These are phyloP conservation scores for Cassiopea xamachana DNA, from an alignment of 30 jellyfish, hydroid and myxozoan species.

Conservation along the genomic window DNA sequence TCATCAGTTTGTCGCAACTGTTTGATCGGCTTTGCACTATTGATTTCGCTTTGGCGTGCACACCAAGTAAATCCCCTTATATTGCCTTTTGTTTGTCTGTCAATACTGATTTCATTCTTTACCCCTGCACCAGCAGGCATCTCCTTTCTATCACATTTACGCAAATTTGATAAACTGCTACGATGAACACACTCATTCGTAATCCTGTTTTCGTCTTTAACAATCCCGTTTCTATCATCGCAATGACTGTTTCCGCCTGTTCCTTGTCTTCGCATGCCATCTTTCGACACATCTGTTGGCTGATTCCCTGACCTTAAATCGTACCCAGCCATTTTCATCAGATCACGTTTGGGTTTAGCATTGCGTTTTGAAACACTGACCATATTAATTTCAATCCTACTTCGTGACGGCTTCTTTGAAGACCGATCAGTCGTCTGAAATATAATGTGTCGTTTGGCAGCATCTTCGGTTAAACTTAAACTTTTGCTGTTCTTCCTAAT, in stretches of 20 bases:
- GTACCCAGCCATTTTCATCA: background rate
- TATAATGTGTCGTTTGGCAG: background rate
- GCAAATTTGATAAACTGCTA: slow-evolving; percentile 2
- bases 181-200: background rate
- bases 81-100: slow-evolving; percentile 13
- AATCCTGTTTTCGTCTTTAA: slow-evolving; percentile 17
- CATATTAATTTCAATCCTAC: slow-evolving; percentile 18
- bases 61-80: slow-evolving; percentile 14
- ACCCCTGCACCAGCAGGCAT: slow-evolving; percentile 24
- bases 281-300: background rate
- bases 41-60: slow-evolving; percentile 58
- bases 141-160: slow-evolving; percentile 16
- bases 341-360: background rate
- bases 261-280: background rate
- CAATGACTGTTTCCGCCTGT: background rate
- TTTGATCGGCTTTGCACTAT: slow-evolving; percentile 30
- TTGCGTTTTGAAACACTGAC: background rate
- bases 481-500: background rate
- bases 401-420: slow-evolving; percentile 9
- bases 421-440: background rate
- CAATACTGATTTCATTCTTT: slow-evolving; percentile 16
- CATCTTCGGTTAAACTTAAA: background rate
- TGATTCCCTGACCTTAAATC: background rate
- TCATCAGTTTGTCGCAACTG: slow-evolving; percentile 17
- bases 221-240: background rate